These are phyloP conservation scores for Leptopilina drosophilae DNA, from an alignment of 2,888 invertebrate species.

Conservation along the genomic window DNA sequence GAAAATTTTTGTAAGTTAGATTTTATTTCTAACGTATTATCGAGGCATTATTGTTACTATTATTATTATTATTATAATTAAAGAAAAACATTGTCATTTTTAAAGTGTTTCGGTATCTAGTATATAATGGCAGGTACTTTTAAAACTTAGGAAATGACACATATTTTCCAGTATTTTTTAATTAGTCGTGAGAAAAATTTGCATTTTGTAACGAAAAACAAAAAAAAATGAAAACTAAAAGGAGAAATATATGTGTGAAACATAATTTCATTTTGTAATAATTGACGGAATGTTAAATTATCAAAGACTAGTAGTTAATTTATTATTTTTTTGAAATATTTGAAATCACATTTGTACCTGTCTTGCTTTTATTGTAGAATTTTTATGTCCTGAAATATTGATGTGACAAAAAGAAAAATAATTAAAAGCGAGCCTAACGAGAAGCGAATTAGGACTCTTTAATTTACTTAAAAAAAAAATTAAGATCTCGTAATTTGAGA, in stretches of 20 bases:
- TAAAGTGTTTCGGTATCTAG: too few relatives aligned
- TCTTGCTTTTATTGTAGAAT: not conserved
- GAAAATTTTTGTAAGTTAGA: not conserved
- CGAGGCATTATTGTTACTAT: too few relatives aligned
- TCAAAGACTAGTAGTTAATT: not conserved
- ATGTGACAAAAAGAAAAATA: not conserved
- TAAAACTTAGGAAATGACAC: not conserved
- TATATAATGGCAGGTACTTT: too few relatives aligned
- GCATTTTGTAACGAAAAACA: not conserved
- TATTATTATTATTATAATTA: not conserved
- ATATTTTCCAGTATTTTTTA: not conserved
- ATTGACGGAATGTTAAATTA: not conserved
- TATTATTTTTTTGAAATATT: conserved; percentile 6
- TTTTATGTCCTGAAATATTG: not conserved
- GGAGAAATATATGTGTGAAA: not conserved
- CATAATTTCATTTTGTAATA: not conserved
- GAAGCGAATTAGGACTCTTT: not conserved
- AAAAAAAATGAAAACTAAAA: not conserved
- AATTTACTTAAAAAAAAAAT: too few relatives aligned
- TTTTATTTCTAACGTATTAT: not conserved
- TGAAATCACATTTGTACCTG: conserved; percentile 17
- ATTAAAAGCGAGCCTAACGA: not conserved
- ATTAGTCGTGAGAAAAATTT: not conserved
- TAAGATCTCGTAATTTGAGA: too few relatives aligned
- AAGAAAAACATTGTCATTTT: not conserved